A percentile compares a stretch with the other conserved stretches of the same genome.
phyloP scores from a whole-genome alignment of 2,888 invertebrate genomes.

The Belgica antarctica region DNA sequence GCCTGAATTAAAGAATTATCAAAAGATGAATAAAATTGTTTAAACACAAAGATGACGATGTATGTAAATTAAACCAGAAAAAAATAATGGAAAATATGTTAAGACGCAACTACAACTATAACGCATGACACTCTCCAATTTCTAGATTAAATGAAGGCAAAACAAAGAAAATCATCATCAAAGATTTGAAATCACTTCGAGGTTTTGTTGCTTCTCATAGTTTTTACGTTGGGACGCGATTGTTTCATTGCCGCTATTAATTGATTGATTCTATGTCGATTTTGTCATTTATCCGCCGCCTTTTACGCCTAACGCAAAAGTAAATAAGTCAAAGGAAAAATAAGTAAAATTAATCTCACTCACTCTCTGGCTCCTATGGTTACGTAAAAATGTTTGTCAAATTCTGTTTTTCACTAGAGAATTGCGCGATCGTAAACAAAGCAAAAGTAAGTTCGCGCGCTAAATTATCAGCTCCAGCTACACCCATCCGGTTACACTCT shows the following conservation, averaged over 20 bases:
- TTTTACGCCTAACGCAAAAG: background rate
- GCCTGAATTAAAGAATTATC: conserved; percentile 16
- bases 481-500: too few species aligned
- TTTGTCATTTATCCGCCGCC: background rate
- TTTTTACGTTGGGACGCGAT: too few species aligned
- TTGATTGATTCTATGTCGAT: background rate
- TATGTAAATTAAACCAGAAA: conserved; percentile 8
- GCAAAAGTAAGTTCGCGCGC: too few species aligned
- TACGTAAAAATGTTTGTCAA: background rate
- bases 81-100: background rate
- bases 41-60: conserved; percentile 8
- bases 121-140: background rate
- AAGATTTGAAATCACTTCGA: background rate
- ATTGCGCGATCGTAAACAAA: background rate
- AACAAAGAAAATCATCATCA: background rate
- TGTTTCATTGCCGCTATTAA: background rate
- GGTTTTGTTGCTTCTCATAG: background rate
- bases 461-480: too few species aligned
- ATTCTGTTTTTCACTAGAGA: background rate
- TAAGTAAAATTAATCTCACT: background rate
- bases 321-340: background rate
- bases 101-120: too few species aligned
- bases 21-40: conserved; percentile 6
- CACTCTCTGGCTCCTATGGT: background rate
- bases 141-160: background rate